Evolutionary conservation across 2,888 invertebrate genomes (phyloP), one percentile per base, ranked within the genome.

Genomic region (Phyllotreta striolata): DNA sequence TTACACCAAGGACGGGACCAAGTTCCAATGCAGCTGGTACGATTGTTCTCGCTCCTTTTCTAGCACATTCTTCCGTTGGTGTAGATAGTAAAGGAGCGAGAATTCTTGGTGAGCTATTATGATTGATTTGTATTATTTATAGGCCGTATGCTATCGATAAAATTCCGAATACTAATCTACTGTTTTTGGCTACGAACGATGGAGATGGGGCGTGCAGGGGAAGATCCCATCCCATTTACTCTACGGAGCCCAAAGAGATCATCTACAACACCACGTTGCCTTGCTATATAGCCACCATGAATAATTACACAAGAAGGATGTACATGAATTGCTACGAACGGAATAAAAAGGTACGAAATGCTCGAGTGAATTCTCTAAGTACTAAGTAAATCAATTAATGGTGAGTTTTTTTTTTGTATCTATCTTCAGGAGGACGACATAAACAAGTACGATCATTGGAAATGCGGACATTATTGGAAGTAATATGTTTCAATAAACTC

Each of bases 151-250:
- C 91, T 69, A 89, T 89, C 1, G 87, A 91, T 70, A 85, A 88
- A 44, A 91, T 94, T 63, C 89, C 90, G 64, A 86, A 87, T 70
- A 93, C 91, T 57, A 94, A 93, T 78, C 85, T 94, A 82, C 79
- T 93, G 63, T 83, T 94, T 74, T 82, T 94, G 49, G 91, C 92
- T 12, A 87, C 92, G n/a, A 88, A 92, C 75, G 84, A 83, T 12
- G 82, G 86, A 64, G 91, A 91, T 76, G 74, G 76, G 35, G 66
- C 73, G 14, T 75, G 74, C 43, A 76, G 75, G 13, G 66, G 69
- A n/a, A 70, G 74, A 39, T 67, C 71, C 2, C 73, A 74, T 56
- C 39, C 51, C n/a, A 66, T 70, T 5, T 74, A 73, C 13, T 76
- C 74, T 34, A 77, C 78, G 8, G 77, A 74, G 37, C 80, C 81